Percentiles rank a stretch among this genome's conserved stretches.
Evolutionary conservation across 2,888 invertebrate species (phyloP).

Genomic region (Hydrotaea diabolus): DNA sequence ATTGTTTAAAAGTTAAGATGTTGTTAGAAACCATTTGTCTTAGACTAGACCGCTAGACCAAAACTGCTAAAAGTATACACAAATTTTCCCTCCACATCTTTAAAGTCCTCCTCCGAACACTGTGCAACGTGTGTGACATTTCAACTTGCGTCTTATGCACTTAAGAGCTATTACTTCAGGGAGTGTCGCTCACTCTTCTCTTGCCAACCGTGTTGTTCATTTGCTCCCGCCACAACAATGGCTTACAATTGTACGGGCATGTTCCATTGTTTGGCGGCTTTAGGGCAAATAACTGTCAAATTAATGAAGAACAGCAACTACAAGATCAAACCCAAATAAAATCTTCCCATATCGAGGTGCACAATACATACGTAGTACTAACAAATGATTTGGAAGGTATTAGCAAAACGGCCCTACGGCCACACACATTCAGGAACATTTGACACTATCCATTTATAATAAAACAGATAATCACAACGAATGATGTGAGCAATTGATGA

Average conservation of each 20-base stretch:
- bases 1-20: too few relatives aligned
- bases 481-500: too few relatives aligned
- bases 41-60: too few relatives aligned
- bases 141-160: conserved; percentile 18
- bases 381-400: conserved; percentile 36
- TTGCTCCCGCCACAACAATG: conserved; percentile 49
- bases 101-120: background rate
- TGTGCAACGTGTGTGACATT: conserved; percentile 53
- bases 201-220: background rate
- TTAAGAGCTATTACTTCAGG: conserved; percentile 44
- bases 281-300: conserved; percentile 62
- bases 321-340: conserved; percentile 24
- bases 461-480: too few relatives aligned
- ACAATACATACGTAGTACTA: background rate
- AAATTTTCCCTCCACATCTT: too few relatives aligned
- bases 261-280: conserved; percentile 50
- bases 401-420: conserved; percentile 30
- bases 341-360: conserved; percentile 13
- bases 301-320: conserved; percentile 44
- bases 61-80: too few relatives aligned
- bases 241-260: conserved; percentile 41
- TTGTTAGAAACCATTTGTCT: too few relatives aligned
- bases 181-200: conserved; percentile 39
- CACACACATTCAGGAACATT: conserved; percentile 52
- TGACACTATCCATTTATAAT: conserved; percentile 49